Conservation (phyloP, 2,113 vertebrate genomes). For the Pseudopipra pipra region DNA sequence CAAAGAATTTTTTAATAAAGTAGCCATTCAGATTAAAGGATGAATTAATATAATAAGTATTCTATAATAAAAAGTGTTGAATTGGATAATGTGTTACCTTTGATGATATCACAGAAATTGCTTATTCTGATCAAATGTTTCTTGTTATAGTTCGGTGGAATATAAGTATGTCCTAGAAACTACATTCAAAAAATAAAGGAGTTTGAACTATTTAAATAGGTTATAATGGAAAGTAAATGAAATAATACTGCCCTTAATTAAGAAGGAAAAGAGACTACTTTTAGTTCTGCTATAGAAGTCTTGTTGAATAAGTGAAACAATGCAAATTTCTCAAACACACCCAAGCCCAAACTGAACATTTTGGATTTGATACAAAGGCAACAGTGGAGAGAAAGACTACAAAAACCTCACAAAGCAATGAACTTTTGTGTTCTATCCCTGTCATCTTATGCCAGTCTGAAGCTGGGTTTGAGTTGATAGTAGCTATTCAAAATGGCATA, state of each 20-base stretch:
- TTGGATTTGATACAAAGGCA: not conserved
- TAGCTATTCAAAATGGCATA: conserved; percentile 47
- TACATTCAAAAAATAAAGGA: not conserved
- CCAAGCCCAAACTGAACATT: accelerated
- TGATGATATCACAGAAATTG: conserved; percentile 27
- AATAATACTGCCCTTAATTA: not conserved
- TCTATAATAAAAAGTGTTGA: not conserved
- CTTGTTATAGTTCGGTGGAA: not conserved
- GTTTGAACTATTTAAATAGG: not conserved
- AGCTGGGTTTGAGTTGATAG: not conserved
- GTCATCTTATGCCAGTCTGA: not conserved
- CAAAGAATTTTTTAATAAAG: conserved; percentile 52
- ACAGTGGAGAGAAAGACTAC: not conserved
- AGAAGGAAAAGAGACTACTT: not conserved
- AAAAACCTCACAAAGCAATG: not conserved
- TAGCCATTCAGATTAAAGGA: conserved; percentile 28
- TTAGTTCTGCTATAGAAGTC: not conserved
- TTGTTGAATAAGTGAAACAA: not conserved
- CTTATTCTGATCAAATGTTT: not conserved
- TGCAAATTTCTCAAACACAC: not conserved
- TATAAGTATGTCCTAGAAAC: not conserved
- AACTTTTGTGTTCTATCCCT: not conserved
- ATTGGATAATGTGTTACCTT: conserved; percentile 2
- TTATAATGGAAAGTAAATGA: not conserved
- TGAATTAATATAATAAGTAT: conserved; percentile 23